A percentile compares a stretch with the other conserved stretches of the same genome.
These are phyloP conservation scores for Ispidina lecontei DNA, from an alignment of 2,797 vertebrate species.

Conservation along the genomic window DNA sequence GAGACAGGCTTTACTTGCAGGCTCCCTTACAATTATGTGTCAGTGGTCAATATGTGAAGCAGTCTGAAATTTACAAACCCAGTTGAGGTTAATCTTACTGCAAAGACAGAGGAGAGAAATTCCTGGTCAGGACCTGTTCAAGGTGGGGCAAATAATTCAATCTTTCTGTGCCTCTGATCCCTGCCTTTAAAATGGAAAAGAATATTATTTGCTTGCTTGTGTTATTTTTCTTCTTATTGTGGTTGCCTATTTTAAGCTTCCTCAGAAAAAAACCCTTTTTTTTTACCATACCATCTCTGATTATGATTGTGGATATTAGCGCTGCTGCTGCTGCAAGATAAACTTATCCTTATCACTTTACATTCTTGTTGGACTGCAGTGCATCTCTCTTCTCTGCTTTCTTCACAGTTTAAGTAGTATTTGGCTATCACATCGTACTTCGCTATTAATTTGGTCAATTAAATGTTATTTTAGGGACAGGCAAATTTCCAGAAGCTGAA, in stretches of 20 bases:
- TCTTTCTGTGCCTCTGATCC: neutral
- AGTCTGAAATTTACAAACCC: neutral
- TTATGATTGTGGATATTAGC: neutral
- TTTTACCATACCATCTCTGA: neutral
- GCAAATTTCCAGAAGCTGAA: neutral
- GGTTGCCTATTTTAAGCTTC: neutral
- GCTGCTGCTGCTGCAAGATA: neutral
- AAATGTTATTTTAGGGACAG: neutral
- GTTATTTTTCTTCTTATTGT: neutral
- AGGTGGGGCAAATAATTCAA: neutral
- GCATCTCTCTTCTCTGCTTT: neutral
- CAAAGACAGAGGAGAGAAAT: neutral
- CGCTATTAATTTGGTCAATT: neutral
- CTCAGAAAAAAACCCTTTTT: neutral
- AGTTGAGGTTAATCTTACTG: neutral
- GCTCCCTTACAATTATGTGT: neutral
- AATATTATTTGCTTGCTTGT: neutral
- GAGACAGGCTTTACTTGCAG: neutral
- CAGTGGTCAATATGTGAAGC: neutral
- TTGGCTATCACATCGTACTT: neutral
- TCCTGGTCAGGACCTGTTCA: neutral
- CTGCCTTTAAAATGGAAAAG: neutral
- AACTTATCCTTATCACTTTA: neutral
- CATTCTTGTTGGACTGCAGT: neutral
- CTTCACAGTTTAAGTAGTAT: neutral